Evolutionary conservation across 2,113 vertebrate genomes (phyloP).

Genomic region (Trichechus manatus): DNA sequence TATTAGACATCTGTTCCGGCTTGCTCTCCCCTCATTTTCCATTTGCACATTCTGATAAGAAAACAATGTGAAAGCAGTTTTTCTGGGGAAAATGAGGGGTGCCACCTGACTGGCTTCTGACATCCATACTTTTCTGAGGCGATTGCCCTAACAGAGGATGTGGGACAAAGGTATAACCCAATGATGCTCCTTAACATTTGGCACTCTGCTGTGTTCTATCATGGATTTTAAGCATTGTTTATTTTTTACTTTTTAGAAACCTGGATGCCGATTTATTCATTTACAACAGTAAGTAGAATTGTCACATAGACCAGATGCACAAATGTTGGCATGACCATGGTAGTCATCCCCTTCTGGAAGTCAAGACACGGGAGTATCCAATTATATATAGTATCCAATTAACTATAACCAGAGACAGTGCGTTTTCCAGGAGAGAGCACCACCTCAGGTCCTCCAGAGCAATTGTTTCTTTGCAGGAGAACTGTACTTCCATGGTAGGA

Average conservation of each 20-base stretch:
- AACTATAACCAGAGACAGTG: background rate
- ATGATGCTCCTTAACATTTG: background rate
- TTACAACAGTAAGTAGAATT: background rate
- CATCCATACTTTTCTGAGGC: background rate
- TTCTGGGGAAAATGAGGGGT: background rate
- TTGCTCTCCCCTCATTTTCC: conserved; percentile 64
- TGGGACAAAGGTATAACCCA: background rate
- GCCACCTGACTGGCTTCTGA: background rate
- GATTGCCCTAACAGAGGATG: no score
- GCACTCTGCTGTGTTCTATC: background rate
- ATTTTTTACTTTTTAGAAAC: background rate
- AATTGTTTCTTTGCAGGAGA: background rate
- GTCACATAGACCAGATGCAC: background rate
- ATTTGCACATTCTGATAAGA: conserved; percentile 67
- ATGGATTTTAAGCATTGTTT: background rate
- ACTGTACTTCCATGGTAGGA: background rate
- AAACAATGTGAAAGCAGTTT: conserved; percentile 39
- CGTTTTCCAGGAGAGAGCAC: background rate
- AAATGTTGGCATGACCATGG: accelerated
- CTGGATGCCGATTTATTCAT: background rate
- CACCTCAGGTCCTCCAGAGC: accelerated
- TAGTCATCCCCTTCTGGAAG: background rate
- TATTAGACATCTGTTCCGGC: conserved; percentile 87
- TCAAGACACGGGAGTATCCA: background rate
- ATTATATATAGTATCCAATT: background rate